These are phyloP conservation scores for Panthera leo DNA, from an alignment of 2,113 vertebrate genomes.

Conservation along the genomic window DNA sequence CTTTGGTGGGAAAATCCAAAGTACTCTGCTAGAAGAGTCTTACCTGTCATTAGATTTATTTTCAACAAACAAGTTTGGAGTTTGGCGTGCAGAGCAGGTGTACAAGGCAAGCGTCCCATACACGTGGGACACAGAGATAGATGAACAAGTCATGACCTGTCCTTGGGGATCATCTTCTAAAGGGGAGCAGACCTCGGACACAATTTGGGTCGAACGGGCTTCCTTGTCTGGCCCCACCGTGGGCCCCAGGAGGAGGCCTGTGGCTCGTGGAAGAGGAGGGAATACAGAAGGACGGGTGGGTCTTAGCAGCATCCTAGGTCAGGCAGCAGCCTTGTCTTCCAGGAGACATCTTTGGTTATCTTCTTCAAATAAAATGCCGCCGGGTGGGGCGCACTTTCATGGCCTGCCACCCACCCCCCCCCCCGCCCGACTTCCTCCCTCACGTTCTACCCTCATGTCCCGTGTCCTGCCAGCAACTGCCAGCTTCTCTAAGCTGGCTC, in stretches of 20 bases:
- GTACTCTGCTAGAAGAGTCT: too few species aligned
- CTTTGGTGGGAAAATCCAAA: neutral
- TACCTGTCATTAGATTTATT: neutral
- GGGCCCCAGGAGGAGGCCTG: too few species aligned
- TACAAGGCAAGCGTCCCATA: accelerated
- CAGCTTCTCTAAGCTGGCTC: accelerated
- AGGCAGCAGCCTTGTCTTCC: neutral
- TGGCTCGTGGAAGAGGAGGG: too few species aligned
- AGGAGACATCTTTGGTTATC: accelerated
- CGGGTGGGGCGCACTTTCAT: accelerated
- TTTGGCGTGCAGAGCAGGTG: accelerated
- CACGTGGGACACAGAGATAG: accelerated
- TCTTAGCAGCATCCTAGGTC: accelerated
- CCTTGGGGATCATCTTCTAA: accelerated
- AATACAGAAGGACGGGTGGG: too few species aligned
- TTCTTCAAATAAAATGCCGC: too few species aligned
- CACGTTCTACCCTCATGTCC: accelerated
- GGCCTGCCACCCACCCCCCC: accelerated
- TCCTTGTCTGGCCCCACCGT: accelerated
- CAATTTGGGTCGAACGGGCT: neutral
- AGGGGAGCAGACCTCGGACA: neutral
- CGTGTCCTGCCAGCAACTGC: accelerated
- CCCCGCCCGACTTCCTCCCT: accelerated
- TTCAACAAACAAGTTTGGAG: neutral
- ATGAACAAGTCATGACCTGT: neutral